A percentile compares a stretch with the other conserved stretches of the same genome.
These are phyloP conservation scores for Sminthurinus signatus DNA, from an alignment of 1,140 invertebrate species.

Conservation along the genomic window DNA sequence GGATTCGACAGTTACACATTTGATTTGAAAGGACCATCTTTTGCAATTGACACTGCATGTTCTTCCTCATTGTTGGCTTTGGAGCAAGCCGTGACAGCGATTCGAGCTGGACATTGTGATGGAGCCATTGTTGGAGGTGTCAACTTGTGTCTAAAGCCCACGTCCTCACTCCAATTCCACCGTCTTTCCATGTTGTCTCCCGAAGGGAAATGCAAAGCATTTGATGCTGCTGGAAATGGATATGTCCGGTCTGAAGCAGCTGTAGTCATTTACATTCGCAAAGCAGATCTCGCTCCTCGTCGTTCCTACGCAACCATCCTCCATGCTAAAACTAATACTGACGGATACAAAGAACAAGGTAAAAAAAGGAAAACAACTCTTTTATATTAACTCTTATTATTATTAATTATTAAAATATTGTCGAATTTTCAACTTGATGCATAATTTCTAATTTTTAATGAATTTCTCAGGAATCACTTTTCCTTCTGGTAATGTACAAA, in stretches of 20 bases:
- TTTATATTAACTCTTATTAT: no score
- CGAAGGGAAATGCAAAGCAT: conserved; percentile 87
- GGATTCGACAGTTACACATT: no score
- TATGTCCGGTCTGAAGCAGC: conserved; percentile 51
- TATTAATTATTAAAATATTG: no score
- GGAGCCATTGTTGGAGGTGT: conserved; percentile 84
- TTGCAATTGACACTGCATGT: conserved; percentile 89
- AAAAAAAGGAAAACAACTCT: no score
- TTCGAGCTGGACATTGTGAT: conserved; percentile 79
- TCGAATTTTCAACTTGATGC: no score
- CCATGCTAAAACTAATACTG: conserved; percentile 55
- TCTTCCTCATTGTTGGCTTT: conserved; percentile 85
- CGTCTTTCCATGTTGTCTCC: conserved; percentile 80
- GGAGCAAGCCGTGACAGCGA: conserved; percentile 75
- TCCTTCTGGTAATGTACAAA: conserved; percentile 44
- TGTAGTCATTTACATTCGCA: conserved; percentile 52
- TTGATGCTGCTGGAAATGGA: conserved; percentile 64
- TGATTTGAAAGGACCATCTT: conserved; percentile 86
- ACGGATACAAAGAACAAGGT: conserved; percentile 51
- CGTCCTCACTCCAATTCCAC: conserved; percentile 85
- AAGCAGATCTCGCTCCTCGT: conserved; percentile 47
- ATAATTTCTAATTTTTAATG: no score
- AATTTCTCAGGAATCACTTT: conserved; percentile 50
- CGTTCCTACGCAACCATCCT: conserved; percentile 53
- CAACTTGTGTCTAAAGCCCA: conserved; percentile 76